These are phyloP conservation scores for Sebastes nivosus DNA, from an alignment of 2,797 vertebrate genomes.

Conservation along the genomic window DNA sequence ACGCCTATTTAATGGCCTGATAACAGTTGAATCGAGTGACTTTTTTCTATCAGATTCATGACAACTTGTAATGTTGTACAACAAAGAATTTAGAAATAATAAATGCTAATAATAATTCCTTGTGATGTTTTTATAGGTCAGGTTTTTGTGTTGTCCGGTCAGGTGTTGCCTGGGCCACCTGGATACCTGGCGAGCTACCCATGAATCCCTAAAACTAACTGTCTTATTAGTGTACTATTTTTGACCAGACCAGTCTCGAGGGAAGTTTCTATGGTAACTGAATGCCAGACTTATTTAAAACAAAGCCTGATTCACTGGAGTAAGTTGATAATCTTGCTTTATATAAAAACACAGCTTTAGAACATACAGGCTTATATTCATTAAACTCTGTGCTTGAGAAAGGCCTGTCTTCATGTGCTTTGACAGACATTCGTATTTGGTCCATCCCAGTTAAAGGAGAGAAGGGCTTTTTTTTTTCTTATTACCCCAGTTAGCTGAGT, in stretches of 20 bases:
- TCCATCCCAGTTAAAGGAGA: constrained; percentile 72
- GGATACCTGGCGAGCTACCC: no score
- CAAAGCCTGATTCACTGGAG: not conserved
- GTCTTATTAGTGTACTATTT: accelerated
- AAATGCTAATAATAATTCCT: no score
- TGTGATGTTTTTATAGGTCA: no score
- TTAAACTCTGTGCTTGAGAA: not conserved
- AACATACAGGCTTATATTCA: not conserved
- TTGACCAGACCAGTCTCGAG: not conserved
- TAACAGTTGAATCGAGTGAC: no score
- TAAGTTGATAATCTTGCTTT: not conserved
- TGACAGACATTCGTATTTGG: constrained; percentile 50
- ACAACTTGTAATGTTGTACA: no score
- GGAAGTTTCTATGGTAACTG: not conserved
- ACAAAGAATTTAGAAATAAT: no score
- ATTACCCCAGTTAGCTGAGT: constrained; percentile 82
- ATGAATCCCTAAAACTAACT: accelerated
- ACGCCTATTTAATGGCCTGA: no score
- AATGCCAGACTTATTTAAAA: not conserved
- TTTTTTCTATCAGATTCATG: no score
- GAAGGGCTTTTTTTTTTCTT: constrained; percentile 56
- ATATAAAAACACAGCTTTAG: not conserved
- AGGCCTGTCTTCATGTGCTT: not conserved
- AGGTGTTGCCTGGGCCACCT: not conserved
- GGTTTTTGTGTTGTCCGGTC: accelerated